phyloP scores from a whole-genome alignment of 2,113 vertebrate genomes.

The Irena cyanogastra region DNA sequence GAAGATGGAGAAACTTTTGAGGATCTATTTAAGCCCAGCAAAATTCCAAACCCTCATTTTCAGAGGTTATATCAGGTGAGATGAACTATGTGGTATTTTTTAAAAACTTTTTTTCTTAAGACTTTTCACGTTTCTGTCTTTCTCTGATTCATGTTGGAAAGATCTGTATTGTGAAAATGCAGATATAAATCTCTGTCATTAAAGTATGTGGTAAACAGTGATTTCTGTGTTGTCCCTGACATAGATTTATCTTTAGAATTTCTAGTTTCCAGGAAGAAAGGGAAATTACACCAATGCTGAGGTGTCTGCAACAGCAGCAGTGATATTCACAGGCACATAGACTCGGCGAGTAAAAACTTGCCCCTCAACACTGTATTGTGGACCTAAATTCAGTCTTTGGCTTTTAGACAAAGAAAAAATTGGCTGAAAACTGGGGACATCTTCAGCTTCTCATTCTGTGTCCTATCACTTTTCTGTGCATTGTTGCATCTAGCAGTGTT shows the following conservation, averaged over 20 bases:
- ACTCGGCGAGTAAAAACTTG: not conserved
- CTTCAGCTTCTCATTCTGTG: not conserved
- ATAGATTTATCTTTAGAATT: not conserved
- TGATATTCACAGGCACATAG: not conserved
- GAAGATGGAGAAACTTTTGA: slow-evolving; percentile 72
- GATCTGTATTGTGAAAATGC: not conserved
- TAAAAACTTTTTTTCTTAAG: not conserved
- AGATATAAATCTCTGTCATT: not conserved
- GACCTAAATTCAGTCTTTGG: not conserved
- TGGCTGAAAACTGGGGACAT: not conserved
- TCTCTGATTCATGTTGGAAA: not conserved
- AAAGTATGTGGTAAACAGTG: not conserved
- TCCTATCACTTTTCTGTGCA: not conserved
- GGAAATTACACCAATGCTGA: not conserved
- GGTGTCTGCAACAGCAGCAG: not conserved
- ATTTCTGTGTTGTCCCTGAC: not conserved
- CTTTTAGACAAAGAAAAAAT: not conserved
- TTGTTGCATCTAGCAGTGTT: not conserved
- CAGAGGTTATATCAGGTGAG: slow-evolving; percentile 95
- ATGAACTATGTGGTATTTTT: not conserved
- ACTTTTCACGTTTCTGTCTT: not conserved
- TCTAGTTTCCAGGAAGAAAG: not conserved
- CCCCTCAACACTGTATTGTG: not conserved
- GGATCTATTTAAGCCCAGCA: slow-evolving; percentile 85
- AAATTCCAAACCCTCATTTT: slow-evolving; percentile 90